These are phyloP conservation scores for Drosophila suzukii DNA, from an alignment of 1,140 invertebrate species.

Conservation along the genomic window DNA sequence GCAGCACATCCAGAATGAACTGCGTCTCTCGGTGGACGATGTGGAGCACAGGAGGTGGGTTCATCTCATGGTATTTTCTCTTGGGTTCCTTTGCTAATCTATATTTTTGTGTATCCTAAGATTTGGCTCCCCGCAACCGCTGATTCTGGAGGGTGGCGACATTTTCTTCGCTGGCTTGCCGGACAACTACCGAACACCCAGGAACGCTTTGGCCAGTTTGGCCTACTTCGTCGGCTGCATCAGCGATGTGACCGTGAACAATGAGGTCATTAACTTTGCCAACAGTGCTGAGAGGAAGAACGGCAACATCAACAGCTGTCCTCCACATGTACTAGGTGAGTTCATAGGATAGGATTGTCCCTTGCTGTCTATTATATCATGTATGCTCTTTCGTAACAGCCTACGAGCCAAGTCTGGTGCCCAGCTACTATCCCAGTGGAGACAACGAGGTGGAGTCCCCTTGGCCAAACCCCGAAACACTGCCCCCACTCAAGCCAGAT, in stretches of 20 bases:
- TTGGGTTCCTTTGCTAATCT: constrained; percentile 12
- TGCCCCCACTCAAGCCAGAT: constrained; percentile 29
- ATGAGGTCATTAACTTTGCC: constrained; percentile 93
- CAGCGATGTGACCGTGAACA: constrained; percentile 94
- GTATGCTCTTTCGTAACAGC: constrained; percentile 18
- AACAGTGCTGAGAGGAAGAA: constrained; percentile 87
- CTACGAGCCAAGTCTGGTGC: constrained; percentile 61
- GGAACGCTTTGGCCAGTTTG: constrained; percentile 77
- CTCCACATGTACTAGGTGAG: constrained; percentile 75
- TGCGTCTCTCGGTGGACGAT: constrained; percentile 94
- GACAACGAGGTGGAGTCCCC: constrained; percentile 51
- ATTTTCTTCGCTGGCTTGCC: constrained; percentile 95
- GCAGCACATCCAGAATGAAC: constrained; percentile 87
- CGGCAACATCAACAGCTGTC: constrained; percentile 89
- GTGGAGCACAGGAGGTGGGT: constrained; percentile 87
- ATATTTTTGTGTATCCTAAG: neutral
- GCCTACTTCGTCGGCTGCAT: constrained; percentile 93
- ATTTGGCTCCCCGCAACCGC: constrained; percentile 85
- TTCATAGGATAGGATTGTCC: neutral
- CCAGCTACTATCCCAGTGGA: constrained; percentile 67
- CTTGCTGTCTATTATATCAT: neutral
- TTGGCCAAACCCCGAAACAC: constrained; percentile 10
- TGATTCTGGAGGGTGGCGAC: constrained; percentile 87
- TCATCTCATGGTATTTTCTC: neutral
- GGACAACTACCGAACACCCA: constrained; percentile 84